Evolutionary conservation across 2,888 invertebrate species (phyloP).

Genomic region (Strigamia maritima): DNA sequence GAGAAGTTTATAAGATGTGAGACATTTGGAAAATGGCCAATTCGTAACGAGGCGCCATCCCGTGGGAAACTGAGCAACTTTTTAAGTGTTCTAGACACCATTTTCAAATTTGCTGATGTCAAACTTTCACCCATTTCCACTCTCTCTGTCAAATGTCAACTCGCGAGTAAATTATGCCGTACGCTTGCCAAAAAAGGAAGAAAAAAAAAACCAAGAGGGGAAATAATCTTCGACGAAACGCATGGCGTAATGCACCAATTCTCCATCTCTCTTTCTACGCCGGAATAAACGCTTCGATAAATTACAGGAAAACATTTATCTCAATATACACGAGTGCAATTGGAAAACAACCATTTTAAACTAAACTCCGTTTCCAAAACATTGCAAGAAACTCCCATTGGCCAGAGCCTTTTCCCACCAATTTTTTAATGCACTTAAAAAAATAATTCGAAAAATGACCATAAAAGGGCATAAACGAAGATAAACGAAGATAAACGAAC

Average conservation of each 20-base stretch:
- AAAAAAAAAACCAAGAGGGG: not conserved
- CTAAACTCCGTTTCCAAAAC: too few relatives aligned
- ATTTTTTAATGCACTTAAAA: too few relatives aligned
- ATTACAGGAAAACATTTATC: too few relatives aligned
- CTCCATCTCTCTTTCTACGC: too few relatives aligned
- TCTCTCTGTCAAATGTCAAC: constrained; percentile 5
- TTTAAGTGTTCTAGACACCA: constrained; percentile 24
- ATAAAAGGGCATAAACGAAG: too few relatives aligned
- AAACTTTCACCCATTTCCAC: constrained; percentile 1
- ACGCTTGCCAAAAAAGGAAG: not conserved
- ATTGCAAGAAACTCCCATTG: too few relatives aligned
- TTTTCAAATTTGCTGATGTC: constrained; percentile 24
- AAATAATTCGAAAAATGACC: too few relatives aligned
- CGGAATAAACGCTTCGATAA: too few relatives aligned
- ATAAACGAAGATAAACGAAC: too few relatives aligned
- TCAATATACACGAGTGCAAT: too few relatives aligned
- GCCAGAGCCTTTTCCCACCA: too few relatives aligned
- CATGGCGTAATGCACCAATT: not conserved
- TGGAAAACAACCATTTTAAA: too few relatives aligned
- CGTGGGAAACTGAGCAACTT: constrained; percentile 20
- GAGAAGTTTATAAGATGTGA: constrained; percentile 8
- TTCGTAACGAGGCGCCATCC: constrained; percentile 26
- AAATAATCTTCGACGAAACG: not conserved
- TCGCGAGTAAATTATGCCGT: constrained; percentile 8
- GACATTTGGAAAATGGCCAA: constrained; percentile 16